Evolutionary conservation across 2,888 invertebrate species (phyloP), one percentile per base, ranked within the genome.

Genomic region (Cerceris rybyensis): DNA sequence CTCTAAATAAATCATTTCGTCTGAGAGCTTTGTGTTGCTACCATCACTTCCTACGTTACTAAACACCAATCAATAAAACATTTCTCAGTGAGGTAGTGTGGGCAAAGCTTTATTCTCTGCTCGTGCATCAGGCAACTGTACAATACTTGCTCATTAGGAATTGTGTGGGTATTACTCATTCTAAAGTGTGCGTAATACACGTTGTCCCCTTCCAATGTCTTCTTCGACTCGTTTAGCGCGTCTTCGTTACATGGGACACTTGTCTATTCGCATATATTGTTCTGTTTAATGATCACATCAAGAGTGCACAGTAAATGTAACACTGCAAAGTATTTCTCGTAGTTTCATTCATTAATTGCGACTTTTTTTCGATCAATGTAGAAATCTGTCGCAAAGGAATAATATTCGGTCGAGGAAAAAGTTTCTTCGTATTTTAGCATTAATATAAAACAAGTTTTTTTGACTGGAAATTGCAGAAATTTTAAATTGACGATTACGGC

Each of bases 241-340:
- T 66, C 68, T 69, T 28, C 43, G 63, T 70, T 60, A 16, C 17
- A n/a, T 16, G 68, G 52, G 14, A 42, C 54, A 64, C n/a, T 78
- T 58, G 39, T 49, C 70, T 78, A 58, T 55, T 52, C 57, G 46
- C 49, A 65, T 54, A 50, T 42, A 68, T 52, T 78, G 78, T 49
- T 50, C 66, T 17, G 55, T 63, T 73, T 63, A 70, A 77, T 63
- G 50, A 63, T 70, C 16, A 41, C 70, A 9, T 42, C 42, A 17
- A 50, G 28, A 39, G 64, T 54, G 43, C 42, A 67, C 8, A 28
- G 69, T 6, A n/a, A 76, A 60, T 54, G 14, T 63, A 43, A 46
- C 46, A 41, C 16, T 16, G 5, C 13, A 41, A 39, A 9, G 11
- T 8, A 39, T 42, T 49, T 16, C 11, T 52, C n/a, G n/a, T 7